A percentile compares a stretch with the other conserved stretches of the same genome.
These are phyloP conservation scores for Listrodromus nycthemerus DNA, from an alignment of 2,888 invertebrate genomes.

Conservation along the genomic window DNA sequence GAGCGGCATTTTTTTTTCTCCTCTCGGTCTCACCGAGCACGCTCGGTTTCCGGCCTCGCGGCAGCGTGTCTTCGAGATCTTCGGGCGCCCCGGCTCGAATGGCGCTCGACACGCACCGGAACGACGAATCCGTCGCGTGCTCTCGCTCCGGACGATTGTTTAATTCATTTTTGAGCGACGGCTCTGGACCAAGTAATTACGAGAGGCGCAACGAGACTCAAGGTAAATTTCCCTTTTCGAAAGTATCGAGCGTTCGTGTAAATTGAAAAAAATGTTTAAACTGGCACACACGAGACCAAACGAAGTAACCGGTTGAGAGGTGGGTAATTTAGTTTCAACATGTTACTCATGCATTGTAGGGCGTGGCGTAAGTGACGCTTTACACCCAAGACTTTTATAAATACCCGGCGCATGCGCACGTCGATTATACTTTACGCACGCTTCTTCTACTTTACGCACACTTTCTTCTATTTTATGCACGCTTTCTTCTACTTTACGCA, in stretches of 20 bases:
- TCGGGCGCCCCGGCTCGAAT: constrained; percentile 48
- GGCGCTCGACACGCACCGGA: constrained; percentile 53
- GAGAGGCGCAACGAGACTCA: background rate
- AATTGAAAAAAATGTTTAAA: background rate
- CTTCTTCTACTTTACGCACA: too few species aligned
- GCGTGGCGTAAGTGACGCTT: too few species aligned
- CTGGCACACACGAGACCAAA: background rate
- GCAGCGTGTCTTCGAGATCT: constrained; percentile 38
- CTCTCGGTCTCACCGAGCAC: constrained; percentile 8
- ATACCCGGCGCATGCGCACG: too few species aligned
- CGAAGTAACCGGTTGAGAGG: background rate
- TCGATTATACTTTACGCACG: too few species aligned
- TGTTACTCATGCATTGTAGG: too few species aligned
- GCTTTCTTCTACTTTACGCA: too few species aligned
- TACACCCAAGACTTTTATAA: too few species aligned
- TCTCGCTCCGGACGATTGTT: background rate
- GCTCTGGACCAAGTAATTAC: background rate
- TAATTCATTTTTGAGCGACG: background rate
- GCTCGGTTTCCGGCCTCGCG: constrained; percentile 37
- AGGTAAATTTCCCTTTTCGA: background rate
- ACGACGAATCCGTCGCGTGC: constrained; percentile 37
- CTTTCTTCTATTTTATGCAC: too few species aligned
- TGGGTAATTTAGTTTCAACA: too few species aligned
- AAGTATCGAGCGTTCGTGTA: background rate
- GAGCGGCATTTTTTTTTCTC: constrained; percentile 3